Evolutionary conservation across 2,888 invertebrate genomes (phyloP).

Genomic region (Drosophila recens): DNA sequence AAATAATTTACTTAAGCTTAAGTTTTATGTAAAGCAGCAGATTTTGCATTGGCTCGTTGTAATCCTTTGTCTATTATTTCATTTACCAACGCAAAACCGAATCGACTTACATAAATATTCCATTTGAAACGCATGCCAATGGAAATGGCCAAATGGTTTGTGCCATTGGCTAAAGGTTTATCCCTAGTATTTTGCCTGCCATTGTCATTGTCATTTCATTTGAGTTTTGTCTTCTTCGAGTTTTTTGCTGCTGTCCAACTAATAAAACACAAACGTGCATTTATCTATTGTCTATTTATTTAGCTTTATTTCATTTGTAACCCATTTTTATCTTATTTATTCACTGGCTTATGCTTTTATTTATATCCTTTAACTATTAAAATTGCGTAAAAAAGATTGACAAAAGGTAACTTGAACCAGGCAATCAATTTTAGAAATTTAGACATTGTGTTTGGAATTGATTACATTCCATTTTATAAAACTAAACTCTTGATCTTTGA

Average conservation of each 20-base stretch:
- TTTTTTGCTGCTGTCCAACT: conserved; percentile 5
- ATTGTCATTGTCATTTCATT: conserved; percentile 57
- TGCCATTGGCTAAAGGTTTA: conserved; percentile 40
- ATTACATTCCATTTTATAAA: background rate
- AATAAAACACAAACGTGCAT: conserved; percentile 32
- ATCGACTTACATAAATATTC: conserved; percentile 76
- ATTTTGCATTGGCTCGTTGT: conserved; percentile 54
- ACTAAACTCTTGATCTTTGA: background rate
- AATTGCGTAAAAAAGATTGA: background rate
- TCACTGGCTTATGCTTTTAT: conserved; percentile 28
- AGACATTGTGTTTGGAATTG: background rate
- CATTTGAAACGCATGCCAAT: conserved; percentile 70
- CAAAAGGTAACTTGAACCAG: background rate
- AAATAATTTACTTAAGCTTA: conserved; percentile 78
- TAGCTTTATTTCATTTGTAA: conserved; percentile 40
- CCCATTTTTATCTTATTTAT: conserved; percentile 55
- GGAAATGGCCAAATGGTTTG: background rate
- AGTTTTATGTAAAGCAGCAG: conserved; percentile 76
- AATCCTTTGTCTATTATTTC: conserved; percentile 79
- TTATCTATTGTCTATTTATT: conserved; percentile 53
- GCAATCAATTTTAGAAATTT: background rate
- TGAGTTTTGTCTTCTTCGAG: conserved; percentile 14
- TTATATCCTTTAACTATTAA: conserved; percentile 11
- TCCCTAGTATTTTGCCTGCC: conserved; percentile 35
- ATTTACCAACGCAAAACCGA: conserved; percentile 50